Evolutionary conservation across 2,797 vertebrate genomes (phyloP).

Genomic region (Astyanax mexicanus): DNA sequence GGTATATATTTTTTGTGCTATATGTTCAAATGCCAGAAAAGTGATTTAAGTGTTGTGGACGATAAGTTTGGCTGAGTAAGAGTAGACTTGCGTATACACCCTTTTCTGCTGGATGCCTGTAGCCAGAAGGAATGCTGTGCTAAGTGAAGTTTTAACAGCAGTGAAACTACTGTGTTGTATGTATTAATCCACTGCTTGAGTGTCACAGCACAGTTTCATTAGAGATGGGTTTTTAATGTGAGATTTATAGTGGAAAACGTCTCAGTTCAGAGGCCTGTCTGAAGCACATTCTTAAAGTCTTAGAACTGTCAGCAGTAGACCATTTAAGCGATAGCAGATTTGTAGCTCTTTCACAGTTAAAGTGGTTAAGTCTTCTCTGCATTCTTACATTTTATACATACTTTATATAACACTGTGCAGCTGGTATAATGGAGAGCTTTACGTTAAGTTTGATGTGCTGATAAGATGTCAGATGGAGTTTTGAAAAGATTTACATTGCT

Average conservation of each 20-base stretch:
- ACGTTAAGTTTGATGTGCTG: too few relatives aligned
- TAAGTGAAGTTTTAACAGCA: constrained; percentile 18
- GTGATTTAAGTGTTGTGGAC: constrained; percentile 45
- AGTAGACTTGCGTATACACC: constrained; percentile 29
- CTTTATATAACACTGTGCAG: too few relatives aligned
- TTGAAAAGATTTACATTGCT: too few relatives aligned
- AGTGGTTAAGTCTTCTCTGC: too few relatives aligned
- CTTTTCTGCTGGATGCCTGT: constrained; percentile 42
- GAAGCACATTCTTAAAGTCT: constrained; percentile 23
- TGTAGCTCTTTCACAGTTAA: neutral
- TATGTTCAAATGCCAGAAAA: neutral
- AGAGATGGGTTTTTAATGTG: constrained; percentile 49
- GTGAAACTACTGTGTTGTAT: constrained; percentile 19
- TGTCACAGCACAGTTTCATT: constrained; percentile 38
- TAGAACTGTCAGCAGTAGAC: neutral
- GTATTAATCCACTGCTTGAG: neutral
- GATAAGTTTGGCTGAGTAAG: constrained; percentile 27
- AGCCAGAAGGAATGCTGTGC: constrained; percentile 28
- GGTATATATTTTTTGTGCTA: constrained; percentile 9
- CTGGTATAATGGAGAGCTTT: too few relatives aligned
- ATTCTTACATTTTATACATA: too few relatives aligned
- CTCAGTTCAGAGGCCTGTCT: constrained; percentile 6
- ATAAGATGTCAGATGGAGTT: too few relatives aligned
- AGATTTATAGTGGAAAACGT: constrained; percentile 55
- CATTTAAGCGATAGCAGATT: neutral